Percentiles rank a stretch among this genome's conserved stretches.
Conservation (phyloP, 53 echinoderm and acorn worm genomes). For the Echinarachnius parma region DNA sequence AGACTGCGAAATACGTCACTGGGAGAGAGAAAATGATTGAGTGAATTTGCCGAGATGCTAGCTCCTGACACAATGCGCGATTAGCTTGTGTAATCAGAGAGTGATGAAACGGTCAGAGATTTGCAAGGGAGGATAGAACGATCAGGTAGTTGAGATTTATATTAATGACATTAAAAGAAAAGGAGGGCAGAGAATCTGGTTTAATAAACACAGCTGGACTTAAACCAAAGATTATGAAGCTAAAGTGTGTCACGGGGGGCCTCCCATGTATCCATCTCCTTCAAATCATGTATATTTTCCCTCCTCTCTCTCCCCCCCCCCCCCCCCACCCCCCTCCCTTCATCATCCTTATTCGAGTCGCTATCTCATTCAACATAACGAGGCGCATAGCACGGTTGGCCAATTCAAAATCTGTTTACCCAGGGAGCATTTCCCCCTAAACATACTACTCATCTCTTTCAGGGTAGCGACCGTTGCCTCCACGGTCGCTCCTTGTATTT, state of each 20-base stretch:
- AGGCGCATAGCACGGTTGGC: slow-evolving; percentile 29
- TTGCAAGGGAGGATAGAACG: slow-evolving; percentile 32
- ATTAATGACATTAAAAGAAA: slow-evolving; percentile 3
- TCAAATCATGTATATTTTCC: slow-evolving; percentile 45
- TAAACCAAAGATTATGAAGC: slow-evolving; percentile 41
- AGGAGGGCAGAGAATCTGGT: slow-evolving; percentile 38
- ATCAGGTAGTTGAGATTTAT: too few relatives aligned
- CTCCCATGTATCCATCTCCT: slow-evolving; percentile 25
- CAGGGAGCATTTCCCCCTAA: slow-evolving; percentile 38
- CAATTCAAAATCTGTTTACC: slow-evolving; percentile 35
- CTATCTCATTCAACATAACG: not conserved
- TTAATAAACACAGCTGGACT: slow-evolving; percentile 51
- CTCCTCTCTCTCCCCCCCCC: slow-evolving; percentile 12
- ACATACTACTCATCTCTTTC: slow-evolving; percentile 36
- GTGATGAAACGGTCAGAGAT: slow-evolving; percentile 36
- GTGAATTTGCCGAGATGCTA: slow-evolving; percentile 46
- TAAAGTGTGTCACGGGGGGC: slow-evolving; percentile 27
- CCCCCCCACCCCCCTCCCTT: not conserved
- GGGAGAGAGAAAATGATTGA: slow-evolving; percentile 27
- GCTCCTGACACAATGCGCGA: slow-evolving; percentile 44
- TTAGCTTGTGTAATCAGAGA: slow-evolving; percentile 36
- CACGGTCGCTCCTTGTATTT: not conserved
- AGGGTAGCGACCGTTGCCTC: not conserved
- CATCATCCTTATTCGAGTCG: not conserved
- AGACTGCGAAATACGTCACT: not conserved